These are phyloP conservation scores for Cyclopterus lumpus DNA, from an alignment of 2,797 vertebrate species.

Conservation along the genomic window DNA sequence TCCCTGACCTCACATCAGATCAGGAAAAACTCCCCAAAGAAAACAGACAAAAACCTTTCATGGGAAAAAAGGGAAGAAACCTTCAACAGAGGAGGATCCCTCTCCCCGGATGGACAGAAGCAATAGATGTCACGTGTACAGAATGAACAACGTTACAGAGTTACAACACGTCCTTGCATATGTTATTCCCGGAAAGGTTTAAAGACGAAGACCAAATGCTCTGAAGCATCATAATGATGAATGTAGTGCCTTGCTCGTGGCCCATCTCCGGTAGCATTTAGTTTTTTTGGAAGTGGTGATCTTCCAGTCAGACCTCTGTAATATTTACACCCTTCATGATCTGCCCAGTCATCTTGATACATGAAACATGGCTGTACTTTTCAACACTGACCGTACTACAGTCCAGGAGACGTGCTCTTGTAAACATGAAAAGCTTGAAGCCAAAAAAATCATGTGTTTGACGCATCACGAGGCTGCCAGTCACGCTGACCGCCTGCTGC, in stretches of 20 bases:
- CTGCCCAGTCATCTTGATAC: constrained; percentile 24
- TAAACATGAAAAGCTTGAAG: constrained; percentile 71
- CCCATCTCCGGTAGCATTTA: constrained; percentile 19
- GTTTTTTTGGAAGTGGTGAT: constrained; percentile 6
- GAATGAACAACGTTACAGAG: too few relatives aligned
- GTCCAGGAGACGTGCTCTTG: constrained; percentile 25
- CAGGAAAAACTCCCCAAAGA: too few relatives aligned
- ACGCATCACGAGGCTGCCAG: constrained; percentile 49
- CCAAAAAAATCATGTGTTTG: constrained; percentile 63
- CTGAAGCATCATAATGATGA: background rate
- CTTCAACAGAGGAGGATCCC: too few relatives aligned
- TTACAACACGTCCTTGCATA: background rate
- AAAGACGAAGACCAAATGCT: background rate
- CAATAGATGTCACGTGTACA: too few relatives aligned
- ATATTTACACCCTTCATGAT: constrained; percentile 30
- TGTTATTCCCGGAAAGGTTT: background rate
- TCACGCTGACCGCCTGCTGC: constrained; percentile 48
- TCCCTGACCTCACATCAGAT: too few relatives aligned
- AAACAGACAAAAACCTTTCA: too few relatives aligned
- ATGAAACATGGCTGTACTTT: constrained; percentile 52
- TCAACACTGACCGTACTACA: constrained; percentile 36
- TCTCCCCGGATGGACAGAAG: too few relatives aligned
- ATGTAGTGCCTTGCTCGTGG: background rate
- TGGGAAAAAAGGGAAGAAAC: too few relatives aligned
- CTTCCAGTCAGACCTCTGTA: constrained; percentile 19